phyloP scores from a whole-genome alignment of 1,140 invertebrate species.

The Microplitis mediator region DNA sequence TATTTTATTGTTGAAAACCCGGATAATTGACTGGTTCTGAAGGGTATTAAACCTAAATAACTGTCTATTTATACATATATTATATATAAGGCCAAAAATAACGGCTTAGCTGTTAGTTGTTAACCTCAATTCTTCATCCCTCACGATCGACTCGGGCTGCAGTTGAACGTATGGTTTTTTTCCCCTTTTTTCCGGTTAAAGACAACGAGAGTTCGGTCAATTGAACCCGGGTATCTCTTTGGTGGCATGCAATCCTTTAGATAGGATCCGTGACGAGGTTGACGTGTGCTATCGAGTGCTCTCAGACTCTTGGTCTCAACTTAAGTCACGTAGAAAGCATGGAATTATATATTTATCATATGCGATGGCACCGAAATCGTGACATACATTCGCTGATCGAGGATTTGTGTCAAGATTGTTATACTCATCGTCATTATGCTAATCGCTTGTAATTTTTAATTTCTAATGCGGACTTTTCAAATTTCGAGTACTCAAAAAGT shows the following conservation, averaged over 20 bases:
- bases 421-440: neutral
- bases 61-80: no score
- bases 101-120: no score
- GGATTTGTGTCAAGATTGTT: conserved; percentile 7
- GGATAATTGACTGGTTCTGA: no score
- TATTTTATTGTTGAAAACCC: no score
- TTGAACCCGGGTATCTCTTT: neutral
- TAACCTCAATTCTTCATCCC: no score
- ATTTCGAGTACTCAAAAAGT: no score
- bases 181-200: neutral
- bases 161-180: neutral
- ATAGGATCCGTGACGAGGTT: neutral
- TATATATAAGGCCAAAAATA: no score
- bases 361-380: conserved; percentile 10
- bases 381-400: neutral
- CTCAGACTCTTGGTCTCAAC: no score
- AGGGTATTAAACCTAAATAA: no score
- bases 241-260: neutral
- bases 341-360: conserved; percentile 29
- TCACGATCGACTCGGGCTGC: no score
- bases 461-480: no score
- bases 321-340: conserved; percentile 32
- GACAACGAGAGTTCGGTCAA: neutral
- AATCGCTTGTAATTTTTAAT: neutral
- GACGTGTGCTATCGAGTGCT: neutral